A percentile compares a stretch with the other conserved stretches of the same genome.
Evolutionary conservation across 2,113 vertebrate species (phyloP).

Genomic region (Sisor rabdophorus): DNA sequence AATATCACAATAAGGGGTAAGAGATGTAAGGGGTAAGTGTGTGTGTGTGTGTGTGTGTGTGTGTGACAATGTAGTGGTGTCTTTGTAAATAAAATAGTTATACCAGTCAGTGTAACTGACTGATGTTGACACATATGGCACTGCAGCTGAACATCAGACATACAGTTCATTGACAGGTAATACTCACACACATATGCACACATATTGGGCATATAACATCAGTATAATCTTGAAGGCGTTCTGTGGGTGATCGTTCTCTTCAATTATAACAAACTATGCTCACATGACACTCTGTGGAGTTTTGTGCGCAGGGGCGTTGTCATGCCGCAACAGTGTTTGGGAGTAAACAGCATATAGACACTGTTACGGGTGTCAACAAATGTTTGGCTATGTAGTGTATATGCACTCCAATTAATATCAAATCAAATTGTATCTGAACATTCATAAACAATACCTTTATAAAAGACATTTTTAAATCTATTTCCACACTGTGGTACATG

Average conservation of each 20-base stretch:
- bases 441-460: too few relatives aligned
- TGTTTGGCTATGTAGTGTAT: too few relatives aligned
- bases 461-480: background rate
- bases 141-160: constrained; percentile 25
- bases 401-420: too few relatives aligned
- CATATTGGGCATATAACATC: background rate
- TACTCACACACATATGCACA: constrained; percentile 3
- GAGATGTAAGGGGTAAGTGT: constrained; percentile 37
- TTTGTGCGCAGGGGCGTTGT: too few relatives aligned
- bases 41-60: constrained; percentile 39
- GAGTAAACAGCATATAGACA: too few relatives aligned
- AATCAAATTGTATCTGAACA: too few relatives aligned
- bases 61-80: constrained; percentile 36
- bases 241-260: too few relatives aligned
- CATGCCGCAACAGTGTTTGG: too few relatives aligned
- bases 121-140: constrained; percentile 58
- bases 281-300: too few relatives aligned
- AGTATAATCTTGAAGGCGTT: too few relatives aligned
- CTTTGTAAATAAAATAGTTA: constrained; percentile 47
- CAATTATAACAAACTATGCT: too few relatives aligned
- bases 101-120: constrained; percentile 54
- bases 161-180: background rate
- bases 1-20: constrained; percentile 30
- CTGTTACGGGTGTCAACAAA: too few relatives aligned
- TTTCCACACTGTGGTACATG: background rate